Conservation (phyloP, 2,888 invertebrate genomes). For the Nipponacmea schrenckii region DNA sequence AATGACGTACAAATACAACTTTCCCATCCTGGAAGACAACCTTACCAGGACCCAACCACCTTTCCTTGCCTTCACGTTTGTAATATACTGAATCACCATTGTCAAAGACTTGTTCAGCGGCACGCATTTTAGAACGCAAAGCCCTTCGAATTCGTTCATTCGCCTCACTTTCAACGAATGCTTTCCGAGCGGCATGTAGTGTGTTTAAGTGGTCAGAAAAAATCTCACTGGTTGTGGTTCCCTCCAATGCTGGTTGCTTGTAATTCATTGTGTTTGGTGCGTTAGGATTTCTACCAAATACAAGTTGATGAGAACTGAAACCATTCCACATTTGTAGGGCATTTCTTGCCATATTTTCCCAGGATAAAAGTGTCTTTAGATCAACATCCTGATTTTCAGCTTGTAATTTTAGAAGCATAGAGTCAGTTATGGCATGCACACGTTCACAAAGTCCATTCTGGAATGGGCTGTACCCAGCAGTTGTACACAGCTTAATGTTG, state of each 20-base stretch:
- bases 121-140: background rate
- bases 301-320: conserved; percentile 11
- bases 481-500: conserved; percentile 15
- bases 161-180: conserved; percentile 7
- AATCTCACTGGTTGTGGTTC: background rate
- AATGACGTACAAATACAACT: conserved; percentile 10
- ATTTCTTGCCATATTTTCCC: conserved; percentile 21
- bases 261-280: conserved; percentile 3
- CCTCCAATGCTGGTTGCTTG: background rate
- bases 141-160: conserved; percentile 9
- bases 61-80: conserved; percentile 6
- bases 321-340: conserved; percentile 19
- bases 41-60: conserved; percentile 10
- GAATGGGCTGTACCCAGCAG: conserved; percentile 18
- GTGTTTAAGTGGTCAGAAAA: conserved; percentile 1
- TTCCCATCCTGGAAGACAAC: conserved; percentile 14
- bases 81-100: conserved; percentile 10
- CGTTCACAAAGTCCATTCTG: conserved; percentile 17
- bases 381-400: conserved; percentile 3
- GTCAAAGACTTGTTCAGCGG: too few species aligned
- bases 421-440: conserved; percentile 18
- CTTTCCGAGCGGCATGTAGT: background rate
- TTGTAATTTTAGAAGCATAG: conserved; percentile 17
- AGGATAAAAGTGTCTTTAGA: conserved; percentile 11
- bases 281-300: conserved; percentile 10